Conservation (phyloP, 2,888 invertebrate species). For the Chrysopilus asiliformis region DNA sequence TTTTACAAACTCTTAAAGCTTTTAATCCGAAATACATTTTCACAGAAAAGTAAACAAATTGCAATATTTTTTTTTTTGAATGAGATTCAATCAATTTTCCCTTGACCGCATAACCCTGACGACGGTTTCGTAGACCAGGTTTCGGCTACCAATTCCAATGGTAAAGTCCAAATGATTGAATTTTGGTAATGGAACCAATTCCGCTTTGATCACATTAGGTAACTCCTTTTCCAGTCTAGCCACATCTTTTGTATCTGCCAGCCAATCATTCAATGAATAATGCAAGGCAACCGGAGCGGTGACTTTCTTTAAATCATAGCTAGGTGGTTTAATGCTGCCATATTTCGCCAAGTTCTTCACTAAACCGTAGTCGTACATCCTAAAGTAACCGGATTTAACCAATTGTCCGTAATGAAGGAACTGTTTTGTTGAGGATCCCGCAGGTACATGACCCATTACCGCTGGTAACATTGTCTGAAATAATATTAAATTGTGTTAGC, state of each 20-base stretch:
- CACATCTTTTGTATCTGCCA: constrained; percentile 42
- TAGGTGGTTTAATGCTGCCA: constrained; percentile 27
- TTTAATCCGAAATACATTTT: not conserved
- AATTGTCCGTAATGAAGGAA: constrained; percentile 44
- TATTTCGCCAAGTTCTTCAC: constrained; percentile 27
- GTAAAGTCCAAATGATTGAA: constrained; percentile 38
- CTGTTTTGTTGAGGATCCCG: constrained; percentile 42
- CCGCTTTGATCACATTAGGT: constrained; percentile 34
- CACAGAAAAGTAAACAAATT: not conserved
- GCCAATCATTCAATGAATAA: constrained; percentile 43
- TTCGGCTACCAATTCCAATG: constrained; percentile 22
- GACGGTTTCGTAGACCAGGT: constrained; percentile 11
- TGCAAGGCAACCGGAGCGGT: constrained; percentile 32
- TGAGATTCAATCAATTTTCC: not conserved
- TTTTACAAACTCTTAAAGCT: not conserved
- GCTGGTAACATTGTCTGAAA: constrained; percentile 40
- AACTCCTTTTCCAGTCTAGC: constrained; percentile 34
- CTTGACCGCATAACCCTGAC: constrained; percentile 6
- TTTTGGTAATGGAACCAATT: constrained; percentile 36
- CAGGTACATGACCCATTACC: constrained; percentile 40
- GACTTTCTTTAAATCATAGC: constrained; percentile 28
- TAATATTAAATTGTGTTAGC: constrained; percentile 2
- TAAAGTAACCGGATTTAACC: constrained; percentile 24
- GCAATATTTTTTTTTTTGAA: not conserved
- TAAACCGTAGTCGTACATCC: constrained; percentile 27